Base-by-base conservation (phyloP, 2,888 invertebrate genomes). In the Nomada lathburiana region DNA sequence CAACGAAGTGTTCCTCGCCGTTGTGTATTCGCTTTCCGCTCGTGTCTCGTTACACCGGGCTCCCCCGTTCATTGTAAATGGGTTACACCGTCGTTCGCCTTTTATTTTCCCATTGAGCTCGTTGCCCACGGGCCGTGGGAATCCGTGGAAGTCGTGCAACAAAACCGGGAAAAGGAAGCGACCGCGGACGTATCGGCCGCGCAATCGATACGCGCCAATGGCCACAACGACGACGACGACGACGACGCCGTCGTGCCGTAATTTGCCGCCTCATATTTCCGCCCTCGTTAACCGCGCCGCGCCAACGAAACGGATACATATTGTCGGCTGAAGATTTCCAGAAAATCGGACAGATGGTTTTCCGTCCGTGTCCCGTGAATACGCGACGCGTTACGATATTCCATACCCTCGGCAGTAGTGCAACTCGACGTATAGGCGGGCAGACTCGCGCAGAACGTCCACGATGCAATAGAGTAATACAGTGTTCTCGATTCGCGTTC, bases 221-320 rank as follows among this genome's bases (percentile, higher is more conserved):
- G 68, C 81, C 81, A 36, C 80, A 36, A 69, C 67, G 59, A 69
- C 63, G 42, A 59, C 50, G 47, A 76, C 68, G 55, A 59, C 50
- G 47, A 26, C 72, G 42, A 62, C 68, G 26, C n/a, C 65, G 60
- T 29, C 65, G 60, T 20, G 60, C 20, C 59, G 81, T 80, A 81
- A 81, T 81, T 81, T 59, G 68, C 81, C 68, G 80, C 52, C 80
- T 74, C 81, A 69, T 81, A 81, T 81, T 80, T 75, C 81, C 81
- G 81, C 47, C 64, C 81, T 81, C 81, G 80, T 81, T 81, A 81
- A 81, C 81, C 18, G 64, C 42, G 74, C 73, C 36, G 18, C 26
- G 36, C 20, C 69, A 7, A 20, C 52, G n/a, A 52, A 44, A 44
- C 44, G 26, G 55, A 29, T 36, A 63, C 55, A 68, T 67, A 79